Conservation (phyloP, 2,888 invertebrate species). For the Stenolophus ochropezus region DNA sequence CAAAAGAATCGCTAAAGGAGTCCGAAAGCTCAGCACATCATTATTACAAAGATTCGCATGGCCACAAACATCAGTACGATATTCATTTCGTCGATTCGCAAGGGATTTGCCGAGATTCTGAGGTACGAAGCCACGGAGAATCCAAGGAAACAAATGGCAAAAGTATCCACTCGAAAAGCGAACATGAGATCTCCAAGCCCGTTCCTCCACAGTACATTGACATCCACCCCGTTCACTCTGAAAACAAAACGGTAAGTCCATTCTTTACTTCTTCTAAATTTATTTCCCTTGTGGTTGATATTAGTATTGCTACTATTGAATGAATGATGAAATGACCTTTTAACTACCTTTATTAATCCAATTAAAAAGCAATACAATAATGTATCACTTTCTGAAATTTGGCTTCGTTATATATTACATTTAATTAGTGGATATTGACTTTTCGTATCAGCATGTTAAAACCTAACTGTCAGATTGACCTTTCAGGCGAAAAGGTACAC, state of each 20-base stretch:
- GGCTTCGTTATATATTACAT: conserved; percentile 26
- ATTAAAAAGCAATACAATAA: conserved; percentile 14
- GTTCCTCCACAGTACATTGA: conserved; percentile 71
- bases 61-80: conserved; percentile 70
- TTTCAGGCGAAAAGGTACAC: conserved; percentile 22
- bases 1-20: conserved; percentile 67
- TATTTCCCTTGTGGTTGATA: conserved; percentile 1
- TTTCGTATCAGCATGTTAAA: conserved; percentile 45
- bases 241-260: conserved; percentile 71
- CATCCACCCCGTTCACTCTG: conserved; percentile 68
- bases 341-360: conserved; percentile 17
- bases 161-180: conserved; percentile 59
- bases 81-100: conserved; percentile 72
- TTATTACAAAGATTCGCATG: conserved; percentile 70
- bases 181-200: conserved; percentile 64
- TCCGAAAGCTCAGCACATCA: conserved; percentile 66
- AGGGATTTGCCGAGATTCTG: conserved; percentile 69
- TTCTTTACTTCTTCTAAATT: conserved; percentile 1
- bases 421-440: conserved; percentile 56
- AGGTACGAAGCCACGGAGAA: conserved; percentile 59
- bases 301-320: too few species aligned
- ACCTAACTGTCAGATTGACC: conserved; percentile 45
- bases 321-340: neutral
- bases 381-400: conserved; percentile 52
- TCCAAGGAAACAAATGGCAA: conserved; percentile 53